These are phyloP conservation scores for Tokudaia muenninki DNA, from an alignment of 2,797 vertebrate species.

Conservation along the genomic window DNA sequence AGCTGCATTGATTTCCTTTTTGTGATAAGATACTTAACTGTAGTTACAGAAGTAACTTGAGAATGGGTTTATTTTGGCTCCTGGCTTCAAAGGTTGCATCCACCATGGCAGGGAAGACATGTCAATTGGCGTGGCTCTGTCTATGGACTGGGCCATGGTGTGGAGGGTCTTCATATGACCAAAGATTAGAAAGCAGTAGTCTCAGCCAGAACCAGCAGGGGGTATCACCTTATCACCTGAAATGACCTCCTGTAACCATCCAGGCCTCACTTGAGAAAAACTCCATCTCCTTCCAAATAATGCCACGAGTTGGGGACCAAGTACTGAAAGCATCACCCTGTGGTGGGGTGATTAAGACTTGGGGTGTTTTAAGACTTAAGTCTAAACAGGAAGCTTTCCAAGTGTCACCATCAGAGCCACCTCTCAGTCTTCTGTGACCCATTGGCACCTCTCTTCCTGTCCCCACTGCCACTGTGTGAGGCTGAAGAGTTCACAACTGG, in stretches of 20 bases:
- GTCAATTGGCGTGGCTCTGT: neutral
- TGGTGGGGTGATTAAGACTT: no score
- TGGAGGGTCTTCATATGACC: neutral
- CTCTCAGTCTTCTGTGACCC: neutral
- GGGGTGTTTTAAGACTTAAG: neutral
- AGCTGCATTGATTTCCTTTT: neutral
- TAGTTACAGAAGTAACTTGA: neutral
- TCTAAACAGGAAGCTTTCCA: neutral
- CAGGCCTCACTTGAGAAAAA: neutral
- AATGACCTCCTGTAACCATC: neutral
- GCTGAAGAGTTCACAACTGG: neutral
- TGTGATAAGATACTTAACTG: neutral
- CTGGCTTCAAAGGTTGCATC: neutral
- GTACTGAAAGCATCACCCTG: neutral
- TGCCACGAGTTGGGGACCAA: no score
- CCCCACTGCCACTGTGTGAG: accelerated
- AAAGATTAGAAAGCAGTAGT: neutral
- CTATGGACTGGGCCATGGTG: neutral
- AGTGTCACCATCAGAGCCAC: neutral
- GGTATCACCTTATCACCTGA: neutral
- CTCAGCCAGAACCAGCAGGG: neutral
- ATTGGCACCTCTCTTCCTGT: neutral
- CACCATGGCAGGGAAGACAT: neutral
- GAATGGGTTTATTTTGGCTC: neutral
- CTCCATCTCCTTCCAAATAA: neutral